Percentiles rank a stretch among this genome's conserved stretches.
These are phyloP conservation scores for Dendroctonus ponderosae DNA, from an alignment of 1,140 invertebrate species.

Conservation along the genomic window DNA sequence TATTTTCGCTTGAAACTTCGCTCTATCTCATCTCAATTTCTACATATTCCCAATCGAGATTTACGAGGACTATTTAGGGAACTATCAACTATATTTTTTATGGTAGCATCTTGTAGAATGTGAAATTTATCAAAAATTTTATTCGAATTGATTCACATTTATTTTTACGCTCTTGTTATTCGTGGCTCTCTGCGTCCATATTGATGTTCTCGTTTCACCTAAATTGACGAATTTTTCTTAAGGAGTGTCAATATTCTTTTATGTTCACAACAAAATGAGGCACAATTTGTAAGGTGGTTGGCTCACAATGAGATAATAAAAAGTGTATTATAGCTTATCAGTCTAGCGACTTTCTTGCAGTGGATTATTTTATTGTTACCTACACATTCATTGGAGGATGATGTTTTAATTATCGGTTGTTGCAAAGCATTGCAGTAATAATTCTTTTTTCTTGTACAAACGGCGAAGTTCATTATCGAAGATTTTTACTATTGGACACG, in stretches of 20 bases:
- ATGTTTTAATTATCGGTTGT: too few relatives aligned
- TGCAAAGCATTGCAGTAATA: too few relatives aligned
- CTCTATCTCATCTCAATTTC: too few relatives aligned
- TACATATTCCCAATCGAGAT: background rate
- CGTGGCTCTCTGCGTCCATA: background rate
- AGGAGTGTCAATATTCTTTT: background rate
- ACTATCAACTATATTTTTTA: conserved; percentile 12
- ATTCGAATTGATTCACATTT: conserved; percentile 19
- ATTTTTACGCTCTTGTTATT: conserved; percentile 23
- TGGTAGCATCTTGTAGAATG: background rate
- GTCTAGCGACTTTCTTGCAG: too few relatives aligned
- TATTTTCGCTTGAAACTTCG: too few relatives aligned
- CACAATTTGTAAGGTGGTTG: too few relatives aligned
- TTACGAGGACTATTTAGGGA: conserved; percentile 1
- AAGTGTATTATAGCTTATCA: too few relatives aligned
- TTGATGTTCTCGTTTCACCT: background rate
- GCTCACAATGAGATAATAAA: too few relatives aligned
- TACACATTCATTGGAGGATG: too few relatives aligned
- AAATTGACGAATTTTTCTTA: conserved; percentile 9
- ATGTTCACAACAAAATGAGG: too few relatives aligned
- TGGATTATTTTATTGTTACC: too few relatives aligned
- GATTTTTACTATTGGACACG: background rate
- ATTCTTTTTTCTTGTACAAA: too few relatives aligned
- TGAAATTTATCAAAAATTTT: conserved; percentile 21
- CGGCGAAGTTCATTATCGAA: background rate